Base-by-base conservation (phyloP, 2,113 vertebrate genomes). In the Lophochroa leadbeateri region DNA sequence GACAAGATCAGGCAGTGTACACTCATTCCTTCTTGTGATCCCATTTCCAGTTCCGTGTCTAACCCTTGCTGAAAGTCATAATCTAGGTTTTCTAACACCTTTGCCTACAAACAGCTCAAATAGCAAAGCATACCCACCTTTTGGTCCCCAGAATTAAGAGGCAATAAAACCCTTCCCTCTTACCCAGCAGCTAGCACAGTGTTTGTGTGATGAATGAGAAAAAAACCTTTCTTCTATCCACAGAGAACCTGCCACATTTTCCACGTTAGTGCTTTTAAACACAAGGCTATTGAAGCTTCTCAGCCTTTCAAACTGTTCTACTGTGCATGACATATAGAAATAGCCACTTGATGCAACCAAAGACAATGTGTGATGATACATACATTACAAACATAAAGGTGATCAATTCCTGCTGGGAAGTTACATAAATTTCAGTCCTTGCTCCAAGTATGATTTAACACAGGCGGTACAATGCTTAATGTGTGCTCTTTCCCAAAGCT, bases 141-240 rank as follows among this genome's bases (percentile, higher is more conserved):
- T 61, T 0, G 0, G 43, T 13, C 12, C 39, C 28, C 15, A 31
- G 47, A 83, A 86, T 28, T 39, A 79, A 53, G 33, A 65, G n/a
- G 13, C 78, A 19, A 50, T 68, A 65, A 68, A 44, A 14, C 19
- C 17, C 3, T 15, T 53, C 47, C 11, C 49, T 82, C 44, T 82
- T 72, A 27, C 28, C 31, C 11, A 41, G 57, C 39, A 90, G 39
- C 23, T 41, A 70, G 15, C 7, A 37, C n/a, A 27, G 21, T 33
- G 27, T 31, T 77, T 65, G 16, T 46, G 43, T 44, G 43, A 64
- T 4, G 7, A 83, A 47, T 24, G 25, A 29, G 74, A 44, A 86
- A 46, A 35, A 0, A 0, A 0, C 4, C 9, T 28, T 11, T 78
- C 67, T 70, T 46, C 50, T 55, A 9, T 31, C 33, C 35, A 24